These are phyloP conservation scores for Pseudachorutes palmiensis DNA, from an alignment of 1,140 invertebrate species.

Conservation along the genomic window DNA sequence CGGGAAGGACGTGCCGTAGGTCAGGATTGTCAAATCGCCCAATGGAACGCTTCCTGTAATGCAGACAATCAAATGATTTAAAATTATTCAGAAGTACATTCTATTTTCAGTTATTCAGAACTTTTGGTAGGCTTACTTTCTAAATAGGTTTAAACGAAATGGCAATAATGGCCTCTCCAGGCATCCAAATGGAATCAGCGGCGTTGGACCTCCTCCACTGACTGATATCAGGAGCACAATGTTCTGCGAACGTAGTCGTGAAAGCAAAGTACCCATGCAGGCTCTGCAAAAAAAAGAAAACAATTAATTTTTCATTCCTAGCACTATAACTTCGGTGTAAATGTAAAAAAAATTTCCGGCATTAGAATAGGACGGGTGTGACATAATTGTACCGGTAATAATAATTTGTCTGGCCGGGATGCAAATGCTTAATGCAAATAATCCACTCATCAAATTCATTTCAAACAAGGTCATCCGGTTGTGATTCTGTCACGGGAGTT, in stretches of 20 bases:
- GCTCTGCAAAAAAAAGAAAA: constrained; percentile 47
- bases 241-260: constrained; percentile 51
- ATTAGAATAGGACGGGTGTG: no score
- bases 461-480: no score
- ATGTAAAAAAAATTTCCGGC: not conserved
- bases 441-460: no score
- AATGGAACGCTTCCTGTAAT: constrained; percentile 20
- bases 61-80: no score
- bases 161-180: constrained; percentile 29
- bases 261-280: constrained; percentile 59
- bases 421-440: no score
- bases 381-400: no score
- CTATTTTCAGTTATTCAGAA: not conserved
- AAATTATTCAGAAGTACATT: no score
- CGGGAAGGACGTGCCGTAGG: constrained; percentile 45
- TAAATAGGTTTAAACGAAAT: constrained; percentile 28
- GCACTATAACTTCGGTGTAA: not conserved
- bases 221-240: constrained; percentile 59
- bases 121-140: constrained; percentile 18
- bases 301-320: not conserved
- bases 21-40: constrained; percentile 35
- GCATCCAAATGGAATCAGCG: constrained; percentile 52
- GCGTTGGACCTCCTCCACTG: constrained; percentile 62
- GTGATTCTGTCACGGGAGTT: no score
- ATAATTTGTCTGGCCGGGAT: no score